A percentile compares a stretch with the other conserved stretches of the same genome.
phyloP scores from a whole-genome alignment of 1,140 invertebrate species.

The Dendrolimus punctatus region DNA sequence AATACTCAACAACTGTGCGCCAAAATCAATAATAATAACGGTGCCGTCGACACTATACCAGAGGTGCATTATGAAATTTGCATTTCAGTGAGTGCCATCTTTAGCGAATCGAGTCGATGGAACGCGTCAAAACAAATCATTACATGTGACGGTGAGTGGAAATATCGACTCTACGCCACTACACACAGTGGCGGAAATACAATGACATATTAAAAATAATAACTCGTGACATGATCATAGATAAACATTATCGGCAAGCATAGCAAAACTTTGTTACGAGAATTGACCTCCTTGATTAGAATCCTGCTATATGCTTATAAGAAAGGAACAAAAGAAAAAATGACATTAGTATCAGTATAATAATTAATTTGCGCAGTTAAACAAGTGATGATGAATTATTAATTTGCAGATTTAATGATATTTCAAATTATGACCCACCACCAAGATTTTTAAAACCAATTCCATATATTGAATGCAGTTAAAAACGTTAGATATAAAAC shows the following conservation, averaged over 20 bases:
- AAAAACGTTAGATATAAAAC: no score
- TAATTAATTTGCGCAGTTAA: constrained; percentile 23
- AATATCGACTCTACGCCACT: constrained; percentile 45
- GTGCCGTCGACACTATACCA: constrained; percentile 76
- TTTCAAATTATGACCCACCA: constrained; percentile 32
- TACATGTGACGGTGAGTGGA: constrained; percentile 79
- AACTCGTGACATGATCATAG: constrained; percentile 25
- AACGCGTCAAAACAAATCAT: constrained; percentile 72
- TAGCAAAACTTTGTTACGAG: constrained; percentile 63
- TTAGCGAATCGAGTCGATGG: constrained; percentile 32
- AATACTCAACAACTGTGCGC: constrained; percentile 74
- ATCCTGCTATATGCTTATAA: constrained; percentile 69
- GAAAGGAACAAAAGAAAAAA: constrained; percentile 66
- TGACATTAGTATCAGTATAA: constrained; percentile 61
- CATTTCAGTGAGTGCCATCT: constrained; percentile 76
- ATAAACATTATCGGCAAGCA: constrained; percentile 63
- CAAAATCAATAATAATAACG: constrained; percentile 74
- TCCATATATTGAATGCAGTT: no score
- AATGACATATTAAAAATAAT: constrained; percentile 39
- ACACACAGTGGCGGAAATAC: constrained; percentile 30
- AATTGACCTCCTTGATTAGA: constrained; percentile 66
- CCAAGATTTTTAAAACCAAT: constrained; percentile 15
- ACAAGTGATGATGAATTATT: constrained; percentile 18
- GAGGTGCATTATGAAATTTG: constrained; percentile 73
- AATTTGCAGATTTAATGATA: constrained; percentile 17